Evolutionary conservation across 2,888 invertebrate genomes (phyloP).

Genomic region (Neoaliturus tenellus): DNA sequence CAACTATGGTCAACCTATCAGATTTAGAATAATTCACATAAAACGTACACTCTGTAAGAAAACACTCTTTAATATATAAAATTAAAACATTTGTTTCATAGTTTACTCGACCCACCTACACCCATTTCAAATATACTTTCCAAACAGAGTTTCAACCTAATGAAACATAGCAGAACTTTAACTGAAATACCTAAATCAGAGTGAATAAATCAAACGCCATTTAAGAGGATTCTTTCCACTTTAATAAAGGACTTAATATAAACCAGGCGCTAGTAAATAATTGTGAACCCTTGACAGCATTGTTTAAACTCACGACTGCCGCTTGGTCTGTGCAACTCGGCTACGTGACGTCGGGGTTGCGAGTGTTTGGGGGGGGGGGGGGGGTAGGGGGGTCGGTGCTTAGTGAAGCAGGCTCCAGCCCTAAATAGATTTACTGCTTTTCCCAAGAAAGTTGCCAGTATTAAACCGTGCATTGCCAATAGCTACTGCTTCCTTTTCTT

Average conservation of each 20-base stretch:
- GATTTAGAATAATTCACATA: too few species aligned
- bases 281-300: conserved; percentile 21
- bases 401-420: conserved; percentile 32
- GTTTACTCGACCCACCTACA: too few species aligned
- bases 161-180: too few species aligned
- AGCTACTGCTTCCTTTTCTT: conserved; percentile 17
- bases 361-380: neutral
- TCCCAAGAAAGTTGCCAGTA: conserved; percentile 52
- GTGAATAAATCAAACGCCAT: neutral
- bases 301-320: conserved; percentile 11
- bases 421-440: conserved; percentile 47
- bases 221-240: neutral
- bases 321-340: neutral
- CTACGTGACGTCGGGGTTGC: conserved; percentile 3
- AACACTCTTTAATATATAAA: too few species aligned
- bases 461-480: conserved; percentile 48
- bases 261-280: neutral
- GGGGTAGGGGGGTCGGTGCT: conserved; percentile 15
- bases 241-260: conserved; percentile 25
- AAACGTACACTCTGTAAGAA: too few species aligned
- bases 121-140: too few species aligned
- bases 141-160: too few species aligned
- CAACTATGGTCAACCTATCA: too few species aligned
- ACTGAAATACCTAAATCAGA: neutral
- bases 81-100: too few species aligned